Evolutionary conservation across 2,797 vertebrate species (phyloP).

Genomic region (Melanotaenia parkinsoni): DNA sequence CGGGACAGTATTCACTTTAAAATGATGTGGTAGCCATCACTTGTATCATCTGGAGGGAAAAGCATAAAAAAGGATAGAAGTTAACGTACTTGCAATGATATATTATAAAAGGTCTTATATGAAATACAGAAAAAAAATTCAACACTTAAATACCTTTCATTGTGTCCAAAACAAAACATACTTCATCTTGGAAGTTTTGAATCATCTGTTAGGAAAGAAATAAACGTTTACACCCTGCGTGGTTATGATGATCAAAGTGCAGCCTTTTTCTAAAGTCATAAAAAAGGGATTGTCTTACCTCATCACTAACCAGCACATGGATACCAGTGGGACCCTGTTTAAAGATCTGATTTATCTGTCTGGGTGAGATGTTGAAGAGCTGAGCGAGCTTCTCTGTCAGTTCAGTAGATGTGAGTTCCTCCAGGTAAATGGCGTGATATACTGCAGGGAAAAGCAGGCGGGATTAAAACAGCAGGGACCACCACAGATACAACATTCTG

Average conservation of each 20-base stretch:
- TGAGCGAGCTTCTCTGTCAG: constrained; percentile 94
- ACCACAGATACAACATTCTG: neutral
- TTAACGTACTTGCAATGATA: constrained; percentile 28
- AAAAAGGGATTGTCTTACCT: constrained; percentile 79
- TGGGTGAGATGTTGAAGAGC: constrained; percentile 94
- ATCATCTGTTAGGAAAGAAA: constrained; percentile 89
- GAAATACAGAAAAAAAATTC: constrained; percentile 29
- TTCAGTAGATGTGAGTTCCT: constrained; percentile 90
- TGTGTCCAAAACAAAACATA: constrained; percentile 96
- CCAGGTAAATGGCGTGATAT: constrained; percentile 97
- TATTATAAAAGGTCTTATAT: neutral
- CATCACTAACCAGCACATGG: constrained; percentile 95
- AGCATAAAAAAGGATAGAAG: neutral
- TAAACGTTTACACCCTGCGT: neutral
- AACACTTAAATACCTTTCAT: constrained; percentile 90
- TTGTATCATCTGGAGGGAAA: constrained; percentile 88
- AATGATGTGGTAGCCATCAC: constrained; percentile 96
- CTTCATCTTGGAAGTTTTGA: constrained; percentile 97
- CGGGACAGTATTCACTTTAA: constrained; percentile 85
- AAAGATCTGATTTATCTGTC: constrained; percentile 96
- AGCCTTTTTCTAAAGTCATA: neutral
- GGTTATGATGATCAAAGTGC: neutral
- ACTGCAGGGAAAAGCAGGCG: constrained; percentile 76
- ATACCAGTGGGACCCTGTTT: constrained; percentile 97
- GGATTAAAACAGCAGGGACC: neutral